Evolutionary conservation across 2,797 vertebrate genomes (phyloP).

Genomic region (Setipinna tenuifilis): DNA sequence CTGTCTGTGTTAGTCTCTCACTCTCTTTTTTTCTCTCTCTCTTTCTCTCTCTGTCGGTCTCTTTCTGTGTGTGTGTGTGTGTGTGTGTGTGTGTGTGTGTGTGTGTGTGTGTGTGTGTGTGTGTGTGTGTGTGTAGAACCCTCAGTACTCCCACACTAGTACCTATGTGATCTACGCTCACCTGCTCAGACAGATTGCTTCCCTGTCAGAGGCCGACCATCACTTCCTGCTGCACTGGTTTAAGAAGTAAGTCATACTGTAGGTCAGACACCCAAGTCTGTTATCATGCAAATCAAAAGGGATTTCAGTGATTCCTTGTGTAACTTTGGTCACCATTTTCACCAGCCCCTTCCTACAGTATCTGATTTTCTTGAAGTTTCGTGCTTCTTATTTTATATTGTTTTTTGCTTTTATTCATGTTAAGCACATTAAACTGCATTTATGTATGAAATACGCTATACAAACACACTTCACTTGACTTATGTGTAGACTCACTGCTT

Average conservation of each 20-base stretch:
- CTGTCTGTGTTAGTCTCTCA: too few species aligned
- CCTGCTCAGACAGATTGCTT: conserved; percentile 89
- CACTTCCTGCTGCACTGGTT: conserved; percentile 93
- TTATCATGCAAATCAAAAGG: background rate
- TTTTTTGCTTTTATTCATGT: too few species aligned
- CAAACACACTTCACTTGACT: too few species aligned
- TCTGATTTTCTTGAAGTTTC: too few species aligned
- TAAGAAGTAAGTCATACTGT: conserved; percentile 87
- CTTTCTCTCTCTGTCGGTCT: background rate
- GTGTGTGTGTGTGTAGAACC: conserved; percentile 76
- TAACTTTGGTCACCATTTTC: too few species aligned
- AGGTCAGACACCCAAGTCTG: background rate
- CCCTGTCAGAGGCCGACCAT: conserved; percentile 89
- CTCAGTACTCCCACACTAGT: conserved; percentile 89
- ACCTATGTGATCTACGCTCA: conserved; percentile 95
- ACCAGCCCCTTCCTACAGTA: too few species aligned
- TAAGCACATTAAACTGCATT: too few species aligned
- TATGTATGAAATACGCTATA: too few species aligned
- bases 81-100: conserved; percentile 31
- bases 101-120: conserved; percentile 43
- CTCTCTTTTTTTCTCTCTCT: background rate
- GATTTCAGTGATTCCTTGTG: too few species aligned
- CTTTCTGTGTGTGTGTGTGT: conserved; percentile 52
- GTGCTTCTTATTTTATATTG: too few species aligned
- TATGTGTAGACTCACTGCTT: too few species aligned